Evolutionary conservation across 2,888 invertebrate species (phyloP).

Genomic region (Tetranychus truncatus): DNA sequence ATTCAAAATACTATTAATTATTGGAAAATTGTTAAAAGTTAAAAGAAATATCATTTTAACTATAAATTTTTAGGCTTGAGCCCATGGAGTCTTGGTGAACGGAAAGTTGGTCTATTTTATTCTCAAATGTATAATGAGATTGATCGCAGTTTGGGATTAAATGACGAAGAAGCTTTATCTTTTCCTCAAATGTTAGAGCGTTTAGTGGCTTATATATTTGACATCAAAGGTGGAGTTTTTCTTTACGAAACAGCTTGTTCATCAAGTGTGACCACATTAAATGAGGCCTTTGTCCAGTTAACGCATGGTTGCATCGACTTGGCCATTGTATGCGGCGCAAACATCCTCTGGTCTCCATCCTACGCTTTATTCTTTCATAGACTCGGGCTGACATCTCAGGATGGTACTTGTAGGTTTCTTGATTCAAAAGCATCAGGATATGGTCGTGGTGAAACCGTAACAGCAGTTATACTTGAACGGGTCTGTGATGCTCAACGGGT

Average conservation of each 20-base stretch:
- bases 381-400: slow-evolving; percentile 37
- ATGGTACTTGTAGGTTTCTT: slow-evolving; percentile 35
- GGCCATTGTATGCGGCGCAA: slow-evolving; percentile 38
- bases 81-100: neutral
- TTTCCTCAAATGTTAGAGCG: neutral
- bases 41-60: neutral
- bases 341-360: slow-evolving; percentile 36
- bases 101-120: neutral
- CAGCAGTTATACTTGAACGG: slow-evolving; percentile 52
- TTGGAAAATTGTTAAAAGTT: neutral
- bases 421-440: slow-evolving; percentile 49
- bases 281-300: slow-evolving; percentile 29
- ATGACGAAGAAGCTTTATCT: neutral
- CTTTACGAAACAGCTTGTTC: slow-evolving; percentile 40
- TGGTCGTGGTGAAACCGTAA: slow-evolving; percentile 57
- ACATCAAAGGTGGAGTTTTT: slow-evolving; percentile 35
- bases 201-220: slow-evolving; percentile 5
- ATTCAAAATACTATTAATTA: no score
- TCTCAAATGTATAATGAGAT: neutral
- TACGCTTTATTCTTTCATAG: slow-evolving; percentile 37
- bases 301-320: slow-evolving; percentile 45
- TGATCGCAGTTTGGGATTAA: neutral
- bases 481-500: slow-evolving; percentile 51
- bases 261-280: slow-evolving; percentile 36
- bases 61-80: neutral